A percentile compares a stretch with the other conserved stretches of the same genome.
These are phyloP conservation scores for Triops cancriformis DNA, from an alignment of 1,140 invertebrate genomes.

Conservation along the genomic window DNA sequence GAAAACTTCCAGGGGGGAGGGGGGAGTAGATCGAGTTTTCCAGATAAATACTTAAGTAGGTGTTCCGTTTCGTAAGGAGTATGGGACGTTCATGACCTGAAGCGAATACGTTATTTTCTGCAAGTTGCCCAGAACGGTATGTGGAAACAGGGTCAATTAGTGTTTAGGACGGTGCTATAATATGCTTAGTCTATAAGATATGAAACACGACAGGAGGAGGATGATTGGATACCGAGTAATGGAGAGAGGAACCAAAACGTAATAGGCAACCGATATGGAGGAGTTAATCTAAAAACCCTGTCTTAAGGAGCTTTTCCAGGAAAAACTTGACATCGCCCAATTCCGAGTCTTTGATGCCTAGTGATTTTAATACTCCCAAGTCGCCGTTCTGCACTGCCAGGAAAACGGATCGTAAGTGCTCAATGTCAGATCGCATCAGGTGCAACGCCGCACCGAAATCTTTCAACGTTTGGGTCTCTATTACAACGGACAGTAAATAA, in stretches of 20 bases:
- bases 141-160: too few species aligned
- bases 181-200: too few species aligned
- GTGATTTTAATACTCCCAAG: constrained; percentile 81
- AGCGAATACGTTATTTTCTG: too few species aligned
- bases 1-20: too few species aligned
- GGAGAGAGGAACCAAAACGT: neutral
- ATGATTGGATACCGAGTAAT: neutral
- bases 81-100: too few species aligned
- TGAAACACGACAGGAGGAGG: neutral
- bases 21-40: too few species aligned
- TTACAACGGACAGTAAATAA: neutral
- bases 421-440: constrained; percentile 75
- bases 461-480: constrained; percentile 94
- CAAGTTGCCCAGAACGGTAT: too few species aligned
- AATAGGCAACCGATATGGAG: neutral
- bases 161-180: too few species aligned
- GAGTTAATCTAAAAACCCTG: constrained; percentile 88
- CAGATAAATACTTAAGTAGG: too few species aligned
- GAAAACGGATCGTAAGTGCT: constrained; percentile 86
- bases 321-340: constrained; percentile 96
- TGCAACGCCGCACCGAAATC: constrained; percentile 80
- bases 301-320: constrained; percentile 90
- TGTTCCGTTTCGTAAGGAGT: too few species aligned
- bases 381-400: constrained; percentile 95
- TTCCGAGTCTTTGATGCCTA: constrained; percentile 91